Percentiles rank a stretch among this genome's conserved stretches.
Evolutionary conservation across 1,140 invertebrate genomes (phyloP).

Genomic region (Caenorhabditis remanei): DNA sequence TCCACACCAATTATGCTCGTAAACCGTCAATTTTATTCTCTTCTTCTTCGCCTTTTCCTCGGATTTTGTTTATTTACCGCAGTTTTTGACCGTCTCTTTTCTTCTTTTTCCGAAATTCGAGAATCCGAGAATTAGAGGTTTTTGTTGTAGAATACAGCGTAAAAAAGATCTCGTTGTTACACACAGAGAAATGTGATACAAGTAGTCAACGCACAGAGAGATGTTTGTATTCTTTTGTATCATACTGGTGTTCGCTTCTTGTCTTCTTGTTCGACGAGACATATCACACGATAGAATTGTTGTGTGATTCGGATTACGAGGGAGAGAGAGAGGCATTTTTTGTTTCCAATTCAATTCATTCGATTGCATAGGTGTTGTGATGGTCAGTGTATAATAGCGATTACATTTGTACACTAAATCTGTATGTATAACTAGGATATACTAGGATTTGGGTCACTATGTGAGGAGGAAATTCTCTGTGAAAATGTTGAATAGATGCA

Average conservation of each 20-base stretch:
- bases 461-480: too few species aligned
- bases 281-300: neutral
- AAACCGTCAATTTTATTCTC: constrained; percentile 3
- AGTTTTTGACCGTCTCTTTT: neutral
- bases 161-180: neutral
- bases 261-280: neutral
- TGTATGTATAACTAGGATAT: too few species aligned
- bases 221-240: constrained; percentile 1
- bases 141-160: neutral
- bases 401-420: constrained; percentile 7
- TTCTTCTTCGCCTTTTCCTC: neutral
- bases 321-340: constrained; percentile 7
- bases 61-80: neutral
- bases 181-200: constrained; percentile 30
- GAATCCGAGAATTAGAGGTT: neutral
- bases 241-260: constrained; percentile 24
- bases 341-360: too few species aligned
- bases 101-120: neutral
- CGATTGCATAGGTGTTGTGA: neutral
- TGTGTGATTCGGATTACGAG: constrained; percentile 11
- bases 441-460: too few species aligned
- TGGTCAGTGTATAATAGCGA: neutral
- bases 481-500: too few species aligned
- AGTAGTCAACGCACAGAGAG: constrained; percentile 21
- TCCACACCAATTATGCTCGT: constrained; percentile 22